Conservation (phyloP, 2,888 invertebrate genomes). For the Acanthopleura granulata region DNA sequence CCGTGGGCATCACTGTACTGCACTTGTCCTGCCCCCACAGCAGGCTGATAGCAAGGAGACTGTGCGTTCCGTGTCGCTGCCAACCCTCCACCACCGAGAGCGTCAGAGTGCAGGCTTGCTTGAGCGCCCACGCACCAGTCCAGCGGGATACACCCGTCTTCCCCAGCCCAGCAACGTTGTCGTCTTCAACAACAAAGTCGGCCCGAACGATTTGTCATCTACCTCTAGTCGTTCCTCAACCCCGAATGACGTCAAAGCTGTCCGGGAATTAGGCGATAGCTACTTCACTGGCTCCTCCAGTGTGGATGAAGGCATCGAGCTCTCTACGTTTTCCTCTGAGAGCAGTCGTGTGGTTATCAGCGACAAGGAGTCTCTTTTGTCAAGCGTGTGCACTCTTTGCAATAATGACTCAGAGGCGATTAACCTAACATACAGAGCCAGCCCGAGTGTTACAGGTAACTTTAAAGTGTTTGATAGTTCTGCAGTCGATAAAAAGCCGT, state of each 20-base stretch:
- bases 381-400: neutral
- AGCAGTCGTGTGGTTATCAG: neutral
- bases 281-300: neutral
- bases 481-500: neutral
- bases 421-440: neutral
- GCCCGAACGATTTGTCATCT: neutral
- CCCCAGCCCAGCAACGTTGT: too few relatives aligned
- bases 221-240: neutral
- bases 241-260: neutral
- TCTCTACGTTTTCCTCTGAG: neutral
- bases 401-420: neutral
- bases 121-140: slow-evolving; percentile 2
- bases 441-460: neutral
- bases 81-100: neutral
- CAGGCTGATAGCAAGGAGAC: neutral
- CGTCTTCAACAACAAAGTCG: slow-evolving; percentile 4
- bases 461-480: neutral
- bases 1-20: neutral
- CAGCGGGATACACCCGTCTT: neutral
- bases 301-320: neutral
- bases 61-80: neutral
- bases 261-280: neutral
- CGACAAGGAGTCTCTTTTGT: neutral
- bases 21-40: neutral
- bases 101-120: neutral